phyloP scores from a whole-genome alignment of 1,140 invertebrate genomes.

The Palaemon carinicauda region DNA sequence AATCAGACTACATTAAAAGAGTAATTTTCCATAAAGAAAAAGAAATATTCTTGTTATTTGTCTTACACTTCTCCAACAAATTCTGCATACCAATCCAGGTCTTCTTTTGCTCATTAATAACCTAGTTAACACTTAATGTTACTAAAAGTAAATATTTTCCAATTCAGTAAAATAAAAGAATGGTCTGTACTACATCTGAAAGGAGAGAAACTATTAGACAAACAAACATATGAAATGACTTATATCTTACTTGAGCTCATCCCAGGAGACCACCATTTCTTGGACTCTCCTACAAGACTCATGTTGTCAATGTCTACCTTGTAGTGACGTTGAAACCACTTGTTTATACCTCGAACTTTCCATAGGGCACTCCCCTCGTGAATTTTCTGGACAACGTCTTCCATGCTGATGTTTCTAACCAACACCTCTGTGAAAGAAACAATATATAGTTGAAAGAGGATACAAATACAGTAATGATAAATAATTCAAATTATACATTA shows the following conservation, averaged over 20 bases:
- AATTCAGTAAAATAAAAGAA: no score
- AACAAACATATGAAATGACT: neutral
- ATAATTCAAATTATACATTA: no score
- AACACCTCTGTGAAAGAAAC: conserved; percentile 42
- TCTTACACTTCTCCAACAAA: no score
- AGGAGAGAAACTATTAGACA: neutral
- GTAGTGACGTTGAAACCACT: conserved; percentile 49
- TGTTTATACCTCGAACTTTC: conserved; percentile 53
- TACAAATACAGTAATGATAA: neutral
- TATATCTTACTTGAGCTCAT: conserved; percentile 34
- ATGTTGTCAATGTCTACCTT: conserved; percentile 55
- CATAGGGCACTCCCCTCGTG: conserved; percentile 34
- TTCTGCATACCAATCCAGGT: no score
- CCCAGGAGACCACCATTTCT: conserved; percentile 56
- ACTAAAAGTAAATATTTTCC: no score
- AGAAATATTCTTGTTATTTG: no score
- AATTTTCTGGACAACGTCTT: conserved; percentile 53
- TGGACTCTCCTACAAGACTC: conserved; percentile 52
- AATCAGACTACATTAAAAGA: no score
- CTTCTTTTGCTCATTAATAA: no score
- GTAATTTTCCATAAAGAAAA: no score
- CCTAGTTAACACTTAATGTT: neutral
- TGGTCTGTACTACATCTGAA: neutral
- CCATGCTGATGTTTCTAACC: conserved; percentile 44
- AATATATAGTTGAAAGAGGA: neutral